Percentiles rank a stretch among this genome's conserved stretches.
Evolutionary conservation across 2,797 vertebrate species (phyloP).

Genomic region (Poecilia wingei): DNA sequence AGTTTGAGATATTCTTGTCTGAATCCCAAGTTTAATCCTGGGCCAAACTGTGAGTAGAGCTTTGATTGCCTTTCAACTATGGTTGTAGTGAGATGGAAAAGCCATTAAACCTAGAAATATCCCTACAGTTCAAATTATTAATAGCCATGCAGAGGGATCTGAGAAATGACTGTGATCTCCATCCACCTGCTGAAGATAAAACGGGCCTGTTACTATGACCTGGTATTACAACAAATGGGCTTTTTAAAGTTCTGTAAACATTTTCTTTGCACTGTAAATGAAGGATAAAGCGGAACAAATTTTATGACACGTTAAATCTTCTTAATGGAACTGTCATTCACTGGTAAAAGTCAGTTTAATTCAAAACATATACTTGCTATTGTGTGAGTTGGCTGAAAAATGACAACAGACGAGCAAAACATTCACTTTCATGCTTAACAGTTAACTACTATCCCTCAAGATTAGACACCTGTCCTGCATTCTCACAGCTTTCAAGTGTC

Average conservation of each 20-base stretch:
- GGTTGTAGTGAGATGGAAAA: slow-evolving; percentile 11
- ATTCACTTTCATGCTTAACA: slow-evolving; percentile 23
- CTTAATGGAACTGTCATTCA: background rate
- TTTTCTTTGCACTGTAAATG: slow-evolving; percentile 18
- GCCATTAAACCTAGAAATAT: slow-evolving; percentile 11
- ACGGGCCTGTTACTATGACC: slow-evolving; percentile 11
- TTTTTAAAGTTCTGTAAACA: slow-evolving; percentile 48
- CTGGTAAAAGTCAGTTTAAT: background rate
- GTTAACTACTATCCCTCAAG: background rate
- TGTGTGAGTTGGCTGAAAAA: background rate
- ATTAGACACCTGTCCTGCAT: slow-evolving; percentile 10
- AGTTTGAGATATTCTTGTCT: slow-evolving; percentile 4
- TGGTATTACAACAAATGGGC: slow-evolving; percentile 40
- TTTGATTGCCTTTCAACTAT: slow-evolving; percentile 4
- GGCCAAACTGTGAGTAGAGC: background rate
- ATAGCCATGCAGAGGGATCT: slow-evolving; percentile 2
- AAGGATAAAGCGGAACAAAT: slow-evolving; percentile 19
- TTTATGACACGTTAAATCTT: slow-evolving; percentile 8
- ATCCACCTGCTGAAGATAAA: slow-evolving; percentile 28
- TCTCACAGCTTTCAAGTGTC: background rate
- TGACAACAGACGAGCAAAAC: slow-evolving; percentile 6
- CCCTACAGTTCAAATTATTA: slow-evolving; percentile 12
- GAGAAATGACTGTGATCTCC: slow-evolving; percentile 6
- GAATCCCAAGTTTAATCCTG: background rate
- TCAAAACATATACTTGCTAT: background rate